Percentiles rank a stretch among this genome's conserved stretches.
Evolutionary conservation across 2,797 vertebrate species (phyloP).

Genomic region (Enteromius radiatus): DNA sequence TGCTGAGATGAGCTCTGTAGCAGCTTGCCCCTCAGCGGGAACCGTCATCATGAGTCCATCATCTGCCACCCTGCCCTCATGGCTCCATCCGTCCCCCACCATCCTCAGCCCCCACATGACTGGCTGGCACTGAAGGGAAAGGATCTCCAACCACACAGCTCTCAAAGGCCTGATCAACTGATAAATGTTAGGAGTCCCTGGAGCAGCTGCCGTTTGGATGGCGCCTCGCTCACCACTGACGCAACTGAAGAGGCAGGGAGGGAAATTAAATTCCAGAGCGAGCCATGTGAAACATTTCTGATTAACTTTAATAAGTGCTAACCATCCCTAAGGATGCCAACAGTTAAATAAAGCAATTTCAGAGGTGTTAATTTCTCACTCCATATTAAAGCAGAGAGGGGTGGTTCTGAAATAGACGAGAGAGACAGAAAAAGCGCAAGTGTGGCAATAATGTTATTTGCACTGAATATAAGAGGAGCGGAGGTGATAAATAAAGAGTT

Average conservation of each 20-base stretch:
- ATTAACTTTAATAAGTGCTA: conserved; percentile 40
- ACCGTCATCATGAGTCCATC: conserved; percentile 36
- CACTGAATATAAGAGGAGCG: not conserved
- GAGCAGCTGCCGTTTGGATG: not conserved
- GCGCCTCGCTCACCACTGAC: not conserved
- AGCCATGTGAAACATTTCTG: conserved; percentile 42
- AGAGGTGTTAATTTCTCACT: conserved; percentile 30
- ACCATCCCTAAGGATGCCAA: conserved; percentile 31
- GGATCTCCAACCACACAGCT: not conserved
- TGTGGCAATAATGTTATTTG: conserved; percentile 23
- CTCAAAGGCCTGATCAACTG: conserved; percentile 11
- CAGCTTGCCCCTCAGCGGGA: conserved; percentile 44
- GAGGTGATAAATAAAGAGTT: not conserved
- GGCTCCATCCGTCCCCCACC: conserved; percentile 12
- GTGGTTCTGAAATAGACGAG: not conserved
- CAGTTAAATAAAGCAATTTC: conserved; percentile 40
- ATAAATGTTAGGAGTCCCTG: conserved; percentile 25
- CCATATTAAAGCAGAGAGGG: conserved; percentile 19
- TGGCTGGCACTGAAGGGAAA: conserved; percentile 16
- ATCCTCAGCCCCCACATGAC: not conserved
- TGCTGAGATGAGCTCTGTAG: conserved; percentile 23
- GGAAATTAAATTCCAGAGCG: conserved; percentile 37
- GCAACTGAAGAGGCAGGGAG: conserved; percentile 20
- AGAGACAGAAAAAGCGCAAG: not conserved
- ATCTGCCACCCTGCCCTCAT: conserved; percentile 23